Percentiles rank a stretch among this genome's conserved stretches.
Evolutionary conservation across 2,797 vertebrate genomes (phyloP).

Genomic region (Cryptoprocta ferox): DNA sequence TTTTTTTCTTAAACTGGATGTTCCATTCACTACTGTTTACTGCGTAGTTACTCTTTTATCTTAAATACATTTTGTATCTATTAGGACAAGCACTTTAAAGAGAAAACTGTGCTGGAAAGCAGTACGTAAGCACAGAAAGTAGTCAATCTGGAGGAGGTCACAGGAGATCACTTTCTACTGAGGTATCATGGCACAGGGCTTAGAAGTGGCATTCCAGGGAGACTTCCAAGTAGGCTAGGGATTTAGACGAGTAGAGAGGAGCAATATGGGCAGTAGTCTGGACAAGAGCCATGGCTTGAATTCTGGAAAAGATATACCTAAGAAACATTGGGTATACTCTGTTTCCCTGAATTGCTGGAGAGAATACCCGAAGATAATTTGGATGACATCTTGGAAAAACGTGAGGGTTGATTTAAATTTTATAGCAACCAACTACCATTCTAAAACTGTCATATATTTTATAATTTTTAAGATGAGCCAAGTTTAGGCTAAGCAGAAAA

Average conservation of each 20-base stretch:
- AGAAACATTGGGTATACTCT: not conserved
- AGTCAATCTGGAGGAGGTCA: not conserved
- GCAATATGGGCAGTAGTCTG: not conserved
- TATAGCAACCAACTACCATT: not conserved
- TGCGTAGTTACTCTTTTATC: not conserved
- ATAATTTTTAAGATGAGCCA: not conserved
- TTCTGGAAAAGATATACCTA: not conserved
- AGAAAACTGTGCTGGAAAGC: not conserved
- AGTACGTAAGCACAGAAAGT: not conserved
- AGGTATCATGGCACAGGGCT: not conserved
- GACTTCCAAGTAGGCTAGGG: not conserved
- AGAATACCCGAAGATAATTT: not conserved
- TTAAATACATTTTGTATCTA: not conserved
- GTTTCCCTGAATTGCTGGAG: not conserved
- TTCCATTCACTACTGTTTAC: not conserved
- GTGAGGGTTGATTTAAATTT: not conserved
- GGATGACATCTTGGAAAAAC: not conserved
- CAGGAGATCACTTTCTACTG: not conserved
- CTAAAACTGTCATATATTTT: not conserved
- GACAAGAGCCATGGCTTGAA: not conserved
- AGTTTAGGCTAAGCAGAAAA: constrained; percentile 2
- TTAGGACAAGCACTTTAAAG: not conserved
- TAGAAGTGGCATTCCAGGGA: not conserved
- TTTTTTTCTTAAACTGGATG: not conserved
- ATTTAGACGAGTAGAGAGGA: not conserved